Conservation (phyloP, 2,888 invertebrate genomes). For the Alcis repandata region DNA sequence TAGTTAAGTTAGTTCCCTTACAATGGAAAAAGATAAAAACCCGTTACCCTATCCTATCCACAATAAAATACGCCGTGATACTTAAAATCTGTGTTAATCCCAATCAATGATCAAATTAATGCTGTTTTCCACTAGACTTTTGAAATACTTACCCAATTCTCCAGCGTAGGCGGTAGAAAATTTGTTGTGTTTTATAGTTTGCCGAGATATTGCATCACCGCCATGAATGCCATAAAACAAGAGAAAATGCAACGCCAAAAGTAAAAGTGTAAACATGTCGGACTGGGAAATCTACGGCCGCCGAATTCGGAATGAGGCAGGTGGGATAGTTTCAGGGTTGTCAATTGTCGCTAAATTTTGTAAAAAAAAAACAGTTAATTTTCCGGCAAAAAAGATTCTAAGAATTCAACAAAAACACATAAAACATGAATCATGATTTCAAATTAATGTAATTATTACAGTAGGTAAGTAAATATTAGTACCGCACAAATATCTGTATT, state of each 20-base stretch:
- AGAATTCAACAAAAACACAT: too few species aligned
- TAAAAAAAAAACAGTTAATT: too few species aligned
- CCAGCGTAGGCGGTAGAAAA: constrained; percentile 39
- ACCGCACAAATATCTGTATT: too few species aligned
- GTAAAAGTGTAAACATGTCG: constrained; percentile 72
- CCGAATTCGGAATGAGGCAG: constrained; percentile 53
- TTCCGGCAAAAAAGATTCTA: too few species aligned
- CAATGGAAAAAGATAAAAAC: too few species aligned
- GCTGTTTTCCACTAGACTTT: constrained; percentile 3
- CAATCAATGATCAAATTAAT: constrained; percentile 8
- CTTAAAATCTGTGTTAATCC: constrained; percentile 5
- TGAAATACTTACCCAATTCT: constrained; percentile 15
- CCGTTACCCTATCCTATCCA: not conserved
- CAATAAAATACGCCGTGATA: not conserved
- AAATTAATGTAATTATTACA: too few species aligned
- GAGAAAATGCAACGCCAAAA: constrained; percentile 60
- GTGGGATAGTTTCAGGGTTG: constrained; percentile 26
- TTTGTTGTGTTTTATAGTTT: not conserved
- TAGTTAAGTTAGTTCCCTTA: too few species aligned
- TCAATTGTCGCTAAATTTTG: constrained; percentile 3
- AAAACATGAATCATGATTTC: too few species aligned
- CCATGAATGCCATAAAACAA: constrained; percentile 35
- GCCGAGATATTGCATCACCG: constrained; percentile 33
- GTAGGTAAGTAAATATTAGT: too few species aligned
- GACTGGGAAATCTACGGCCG: constrained; percentile 49